Percentiles rank a stretch among this genome's conserved stretches.
Evolutionary conservation across 2,797 vertebrate species (phyloP).

Genomic region (Argya squamiceps): DNA sequence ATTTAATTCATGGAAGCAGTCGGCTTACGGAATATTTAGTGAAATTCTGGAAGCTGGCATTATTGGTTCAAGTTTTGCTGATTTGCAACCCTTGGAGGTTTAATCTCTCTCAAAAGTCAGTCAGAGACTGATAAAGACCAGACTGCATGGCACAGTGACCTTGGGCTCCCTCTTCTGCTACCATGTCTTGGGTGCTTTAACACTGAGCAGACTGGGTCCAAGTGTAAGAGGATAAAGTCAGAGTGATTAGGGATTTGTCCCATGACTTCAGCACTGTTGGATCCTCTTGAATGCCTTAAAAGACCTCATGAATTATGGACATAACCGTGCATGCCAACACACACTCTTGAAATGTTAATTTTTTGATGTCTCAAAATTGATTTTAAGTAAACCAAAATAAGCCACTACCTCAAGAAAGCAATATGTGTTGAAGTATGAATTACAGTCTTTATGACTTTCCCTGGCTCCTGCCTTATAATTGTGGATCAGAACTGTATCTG

Average conservation of each 20-base stretch:
- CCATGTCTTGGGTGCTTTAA: neutral
- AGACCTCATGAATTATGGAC: constrained; percentile 14
- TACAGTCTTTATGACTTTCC: neutral
- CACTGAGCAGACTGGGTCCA: constrained; percentile 25
- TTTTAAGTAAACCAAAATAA: neutral
- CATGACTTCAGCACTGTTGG: constrained; percentile 14
- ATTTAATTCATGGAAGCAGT: neutral
- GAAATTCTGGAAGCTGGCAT: neutral
- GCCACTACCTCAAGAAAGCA: neutral
- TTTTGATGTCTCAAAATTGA: neutral
- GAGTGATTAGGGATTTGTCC: constrained; percentile 55
- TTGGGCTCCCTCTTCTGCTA: constrained; percentile 15
- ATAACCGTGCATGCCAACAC: neutral
- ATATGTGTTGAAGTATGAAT: neutral
- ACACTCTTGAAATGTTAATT: constrained; percentile 13
- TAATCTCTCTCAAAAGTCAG: constrained; percentile 6
- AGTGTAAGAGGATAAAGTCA: constrained; percentile 56
- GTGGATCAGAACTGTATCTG: neutral
- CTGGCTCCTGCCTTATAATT: neutral
- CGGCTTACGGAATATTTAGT: neutral
- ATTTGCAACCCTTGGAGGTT: neutral
- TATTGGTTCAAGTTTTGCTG: neutral
- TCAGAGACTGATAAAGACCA: neutral
- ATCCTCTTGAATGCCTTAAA: constrained; percentile 6
- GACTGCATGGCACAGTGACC: neutral